These are phyloP conservation scores for Amphiura filiformis DNA, from an alignment of 35 echinoderm and acorn worm species.

Conservation along the genomic window DNA sequence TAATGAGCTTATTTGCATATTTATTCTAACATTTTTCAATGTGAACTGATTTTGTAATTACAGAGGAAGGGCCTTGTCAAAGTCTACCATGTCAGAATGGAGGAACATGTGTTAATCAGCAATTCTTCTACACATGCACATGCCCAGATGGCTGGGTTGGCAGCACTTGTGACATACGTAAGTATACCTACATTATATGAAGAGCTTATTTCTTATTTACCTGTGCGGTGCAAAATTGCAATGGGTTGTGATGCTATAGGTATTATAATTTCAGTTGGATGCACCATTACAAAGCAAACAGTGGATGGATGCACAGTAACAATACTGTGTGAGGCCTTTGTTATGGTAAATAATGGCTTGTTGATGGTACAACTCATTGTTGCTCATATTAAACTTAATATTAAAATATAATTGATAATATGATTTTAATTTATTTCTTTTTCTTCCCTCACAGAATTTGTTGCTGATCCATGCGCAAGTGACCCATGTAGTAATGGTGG, in stretches of 20 bases:
- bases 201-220: not conserved
- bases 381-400: too few species aligned
- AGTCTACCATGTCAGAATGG: conserved; percentile 62
- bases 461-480: conserved; percentile 1
- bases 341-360: too few species aligned
- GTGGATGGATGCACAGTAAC: too few species aligned
- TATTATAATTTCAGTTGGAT: too few species aligned
- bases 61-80: conserved; percentile 34
- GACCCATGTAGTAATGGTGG: conserved; percentile 30
- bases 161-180: conserved; percentile 23
- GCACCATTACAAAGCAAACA: too few species aligned
- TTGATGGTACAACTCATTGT: too few species aligned
- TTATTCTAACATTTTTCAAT: too few species aligned
- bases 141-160: conserved; percentile 49
- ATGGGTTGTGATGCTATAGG: too few species aligned
- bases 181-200: not conserved
- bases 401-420: not conserved
- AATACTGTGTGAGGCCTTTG: too few species aligned
- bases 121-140: conserved; percentile 46
- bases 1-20: too few species aligned
- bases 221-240: too few species aligned
- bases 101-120: conserved; percentile 43
- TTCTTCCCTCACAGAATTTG: conserved; percentile 2
- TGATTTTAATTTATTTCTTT: not conserved
- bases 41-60: too few species aligned